Evolutionary conservation across 2,888 invertebrate genomes (phyloP), one percentile per base, ranked within the genome.

Genomic region (Drosophila leonis): DNA sequence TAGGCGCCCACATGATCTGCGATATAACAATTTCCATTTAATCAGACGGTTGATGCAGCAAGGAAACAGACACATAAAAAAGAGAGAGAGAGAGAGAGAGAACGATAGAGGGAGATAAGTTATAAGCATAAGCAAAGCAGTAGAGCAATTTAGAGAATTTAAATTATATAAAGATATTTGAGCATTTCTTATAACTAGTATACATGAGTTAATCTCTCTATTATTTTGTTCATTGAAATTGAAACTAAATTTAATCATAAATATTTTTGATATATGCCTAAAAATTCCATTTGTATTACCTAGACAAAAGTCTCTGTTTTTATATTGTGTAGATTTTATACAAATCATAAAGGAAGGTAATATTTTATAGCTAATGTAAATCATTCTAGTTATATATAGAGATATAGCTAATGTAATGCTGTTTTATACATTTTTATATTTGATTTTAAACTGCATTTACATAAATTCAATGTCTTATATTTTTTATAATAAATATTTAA

Each of bases 1-100:
- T 90, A 92, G 9, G 92, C 89, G 33, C 92, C 92, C 24, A 90
- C 83, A 65, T 85, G 82, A 81, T 92, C 92, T 92, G 79, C 12
- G 12, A 56, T 41, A 0, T 9, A 33, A 31, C 18, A 33, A n/a
- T 29, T 33, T 20, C 18, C n/a, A 65, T 10, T 37, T 7, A 6
- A n/a, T 49, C 59, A 64, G 37, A 42, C 31, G 12, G 12, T 51
- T 31, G 15, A 27, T 54, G 54, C 39, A 54, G 39, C n/a, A 24
- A 15, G 6, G 13, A 51, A 9, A 51, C 37, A 27, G 10, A 39
- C 37, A 52, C 24, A 35, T 9, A 31, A 29, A 12, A n/a, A 5
- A 5, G 9, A 12, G 7, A 6, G 18, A 18, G 48, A 1, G 52
- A 46, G 46, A 9, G 29, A 2, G 27, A 37, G 52, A 10, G 20